A percentile compares a stretch with the other conserved stretches of the same genome.
phyloP scores from a whole-genome alignment of 2,797 vertebrate genomes.

The Chrysocyon brachyurus region DNA sequence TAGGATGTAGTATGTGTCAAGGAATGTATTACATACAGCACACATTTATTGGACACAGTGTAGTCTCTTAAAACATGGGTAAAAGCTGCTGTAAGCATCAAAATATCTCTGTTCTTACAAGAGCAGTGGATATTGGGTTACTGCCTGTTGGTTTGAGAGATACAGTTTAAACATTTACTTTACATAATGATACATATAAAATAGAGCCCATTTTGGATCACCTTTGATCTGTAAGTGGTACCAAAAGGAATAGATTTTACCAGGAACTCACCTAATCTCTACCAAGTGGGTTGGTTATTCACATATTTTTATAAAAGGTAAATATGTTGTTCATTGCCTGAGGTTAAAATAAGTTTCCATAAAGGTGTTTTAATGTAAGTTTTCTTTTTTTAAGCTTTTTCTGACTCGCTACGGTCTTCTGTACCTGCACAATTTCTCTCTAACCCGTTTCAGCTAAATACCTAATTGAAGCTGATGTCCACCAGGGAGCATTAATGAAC shows the following conservation, averaged over 20 bases:
- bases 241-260: slow-evolving; percentile 63
- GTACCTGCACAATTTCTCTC: neutral
- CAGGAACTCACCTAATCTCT: slow-evolving; percentile 70
- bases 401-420: neutral
- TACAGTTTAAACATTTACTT: slow-evolving; percentile 79
- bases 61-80: slow-evolving; percentile 67
- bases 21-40: neutral
- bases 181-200: slow-evolving; percentile 75
- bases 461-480: neutral
- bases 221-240: slow-evolving; percentile 65
- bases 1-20: neutral
- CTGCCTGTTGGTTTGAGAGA: slow-evolving; percentile 61
- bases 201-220: slow-evolving; percentile 69
- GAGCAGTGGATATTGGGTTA: slow-evolving; percentile 51
- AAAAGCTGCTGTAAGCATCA: slow-evolving; percentile 37
- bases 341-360: neutral
- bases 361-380: neutral
- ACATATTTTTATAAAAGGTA: slow-evolving; percentile 37
- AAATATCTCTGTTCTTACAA: slow-evolving; percentile 56
- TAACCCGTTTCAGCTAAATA: neutral
- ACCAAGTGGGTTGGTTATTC: slow-evolving; percentile 40
- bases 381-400: neutral
- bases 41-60: slow-evolving; percentile 15
- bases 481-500: neutral
- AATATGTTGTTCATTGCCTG: slow-evolving; percentile 35